Conservation (phyloP, 64 coral and sea anemone species). For the Trachythela sp. region DNA sequence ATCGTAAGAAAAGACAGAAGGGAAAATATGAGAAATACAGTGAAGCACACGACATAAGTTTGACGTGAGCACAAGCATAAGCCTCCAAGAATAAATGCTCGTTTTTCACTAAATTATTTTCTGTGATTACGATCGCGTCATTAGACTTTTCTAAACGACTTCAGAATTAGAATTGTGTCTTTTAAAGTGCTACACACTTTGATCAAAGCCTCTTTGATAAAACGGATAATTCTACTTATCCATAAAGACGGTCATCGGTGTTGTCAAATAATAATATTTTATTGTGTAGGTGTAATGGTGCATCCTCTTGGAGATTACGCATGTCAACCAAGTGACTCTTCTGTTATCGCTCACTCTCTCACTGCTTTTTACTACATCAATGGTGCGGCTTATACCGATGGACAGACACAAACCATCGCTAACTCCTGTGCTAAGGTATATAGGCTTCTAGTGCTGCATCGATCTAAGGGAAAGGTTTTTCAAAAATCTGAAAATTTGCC, state of each 20-base stretch:
- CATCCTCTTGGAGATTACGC: conserved; percentile 22
- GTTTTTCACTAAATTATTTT: no score
- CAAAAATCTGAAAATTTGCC: not conserved
- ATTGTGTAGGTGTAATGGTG: conserved; percentile 24
- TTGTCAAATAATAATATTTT: not conserved
- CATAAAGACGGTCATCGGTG: not conserved
- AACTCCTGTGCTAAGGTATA: conserved; percentile 18
- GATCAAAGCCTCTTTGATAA: no score
- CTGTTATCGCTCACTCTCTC: conserved; percentile 12
- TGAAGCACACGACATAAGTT: no score
- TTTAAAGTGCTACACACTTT: no score
- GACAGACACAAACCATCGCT: not conserved
- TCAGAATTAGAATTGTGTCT: no score
- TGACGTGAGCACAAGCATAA: no score
- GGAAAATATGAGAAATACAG: no score
- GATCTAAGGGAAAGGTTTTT: not conserved
- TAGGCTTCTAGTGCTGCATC: not conserved
- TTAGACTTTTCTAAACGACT: no score
- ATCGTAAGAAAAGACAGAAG: no score
- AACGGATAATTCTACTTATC: no score
- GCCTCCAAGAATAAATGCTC: no score
- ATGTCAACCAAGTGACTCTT: conserved; percentile 26
- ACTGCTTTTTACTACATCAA: conserved; percentile 26
- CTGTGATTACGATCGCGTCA: no score
- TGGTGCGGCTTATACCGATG: conserved; percentile 3